A percentile compares a stretch with the other conserved stretches of the same genome.
These are phyloP conservation scores for Cryptomyrus ogoouensis DNA, from an alignment of 2,113 vertebrate species.

Conservation along the genomic window DNA sequence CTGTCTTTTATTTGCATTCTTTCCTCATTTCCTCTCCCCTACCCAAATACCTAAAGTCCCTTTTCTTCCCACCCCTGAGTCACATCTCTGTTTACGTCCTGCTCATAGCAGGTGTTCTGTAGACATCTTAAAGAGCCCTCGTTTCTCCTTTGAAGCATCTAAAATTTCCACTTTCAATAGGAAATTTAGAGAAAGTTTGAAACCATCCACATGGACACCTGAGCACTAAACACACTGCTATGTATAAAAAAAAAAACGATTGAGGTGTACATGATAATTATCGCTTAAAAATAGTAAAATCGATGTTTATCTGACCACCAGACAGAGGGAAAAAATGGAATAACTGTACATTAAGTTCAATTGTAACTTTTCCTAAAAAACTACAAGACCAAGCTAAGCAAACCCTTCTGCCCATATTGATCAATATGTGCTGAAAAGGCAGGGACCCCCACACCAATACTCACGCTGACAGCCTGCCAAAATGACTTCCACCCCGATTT, in stretches of 20 bases:
- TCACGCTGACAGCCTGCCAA: constrained; percentile 64
- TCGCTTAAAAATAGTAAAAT: background rate
- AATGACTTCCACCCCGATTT: constrained; percentile 72
- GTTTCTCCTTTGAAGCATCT: background rate
- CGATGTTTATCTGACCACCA: background rate
- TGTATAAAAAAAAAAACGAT: background rate
- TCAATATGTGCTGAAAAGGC: background rate
- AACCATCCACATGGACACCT: background rate
- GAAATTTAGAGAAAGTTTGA: background rate
- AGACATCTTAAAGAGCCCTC: background rate
- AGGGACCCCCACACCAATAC: constrained; percentile 25
- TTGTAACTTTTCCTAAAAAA: background rate
- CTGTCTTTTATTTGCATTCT: background rate
- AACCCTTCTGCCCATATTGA: background rate
- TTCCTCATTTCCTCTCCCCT: background rate
- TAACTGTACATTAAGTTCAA: background rate
- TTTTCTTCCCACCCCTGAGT: background rate
- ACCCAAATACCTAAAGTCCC: background rate
- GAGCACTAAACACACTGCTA: background rate
- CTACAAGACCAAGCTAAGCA: background rate
- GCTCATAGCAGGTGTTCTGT: background rate
- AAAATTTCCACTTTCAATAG: background rate
- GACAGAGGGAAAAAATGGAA: background rate
- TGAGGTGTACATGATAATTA: background rate
- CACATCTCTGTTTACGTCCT: background rate